Conservation (phyloP, 1,140 invertebrate species). For the Camponotus pennsylvanicus region DNA sequence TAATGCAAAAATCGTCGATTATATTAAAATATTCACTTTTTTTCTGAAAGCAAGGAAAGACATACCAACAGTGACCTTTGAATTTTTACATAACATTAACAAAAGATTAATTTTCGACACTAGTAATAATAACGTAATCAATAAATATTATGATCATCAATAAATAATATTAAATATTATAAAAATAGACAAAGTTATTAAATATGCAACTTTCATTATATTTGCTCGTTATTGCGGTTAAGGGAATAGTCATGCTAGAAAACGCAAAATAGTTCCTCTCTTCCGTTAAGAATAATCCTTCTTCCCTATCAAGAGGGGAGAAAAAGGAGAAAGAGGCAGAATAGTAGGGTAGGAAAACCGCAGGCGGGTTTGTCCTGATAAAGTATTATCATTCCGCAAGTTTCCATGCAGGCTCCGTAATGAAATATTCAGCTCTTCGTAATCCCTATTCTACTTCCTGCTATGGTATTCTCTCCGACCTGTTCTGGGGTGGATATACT, state of each 20-base stretch:
- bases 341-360: slow-evolving; percentile 47
- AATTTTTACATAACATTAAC: slow-evolving; percentile 19
- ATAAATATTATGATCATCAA: slow-evolving; percentile 55
- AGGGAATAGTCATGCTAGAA: slow-evolving; percentile 26
- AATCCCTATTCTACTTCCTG: slow-evolving; percentile 71
- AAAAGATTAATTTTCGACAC: slow-evolving; percentile 38
- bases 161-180: slow-evolving; percentile 6
- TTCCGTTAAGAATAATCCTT: slow-evolving; percentile 71
- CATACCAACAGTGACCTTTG: not conserved
- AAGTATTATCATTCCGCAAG: slow-evolving; percentile 75
- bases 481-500: slow-evolving; percentile 59
- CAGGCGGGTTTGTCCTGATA: slow-evolving; percentile 65
- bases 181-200: slow-evolving; percentile 55
- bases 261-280: slow-evolving; percentile 68
- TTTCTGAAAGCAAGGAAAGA: not conserved
- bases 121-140: slow-evolving; percentile 38
- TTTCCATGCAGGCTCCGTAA: slow-evolving; percentile 70
- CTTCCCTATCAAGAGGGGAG: not conserved
- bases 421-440: slow-evolving; percentile 76
- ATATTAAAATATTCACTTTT: not conserved
- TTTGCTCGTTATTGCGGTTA: slow-evolving; percentile 56
- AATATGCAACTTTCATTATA: slow-evolving; percentile 67
- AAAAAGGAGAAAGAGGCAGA: slow-evolving; percentile 22
- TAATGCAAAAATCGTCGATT: not conserved
- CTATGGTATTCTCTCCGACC: slow-evolving; percentile 65